Base-by-base conservation (phyloP, 2,113 vertebrate genomes). In the Oenanthe melanoleuca region DNA sequence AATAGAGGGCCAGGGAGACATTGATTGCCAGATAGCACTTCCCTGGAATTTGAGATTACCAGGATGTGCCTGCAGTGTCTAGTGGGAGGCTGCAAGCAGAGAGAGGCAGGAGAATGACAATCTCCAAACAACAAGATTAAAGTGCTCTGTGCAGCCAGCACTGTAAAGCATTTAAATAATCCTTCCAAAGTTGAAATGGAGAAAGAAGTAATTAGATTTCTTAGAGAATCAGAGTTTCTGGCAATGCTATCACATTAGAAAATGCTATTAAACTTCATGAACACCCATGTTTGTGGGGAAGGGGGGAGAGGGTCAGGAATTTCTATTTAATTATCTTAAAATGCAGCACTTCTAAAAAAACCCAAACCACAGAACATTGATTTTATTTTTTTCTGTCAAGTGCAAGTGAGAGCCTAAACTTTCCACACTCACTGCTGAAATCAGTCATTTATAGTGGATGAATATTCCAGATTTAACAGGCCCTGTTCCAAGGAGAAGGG, bases 61-160 rank as follows among this genome's bases (percentile, higher is more conserved):
- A 67, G 64, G 79, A 94, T 96, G 95, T 97, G 72, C 83, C 88
- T 91, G 88, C 67, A 73, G 83, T 80, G 83, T n/a, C 83, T 96
- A 53, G 93, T 66, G 64, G 93, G 86, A 95, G 70, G 33, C 49
- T 60, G 63, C 40, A 86, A 86, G 92, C 78, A 94, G 61, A 69
- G 81, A 78, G 73, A 40, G 70, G 78, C 71, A 94, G 65, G 38
- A 97, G 81, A 93, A 86, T 75, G 88, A 96, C 96, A 95, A 92
- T 92, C 65, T 97, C 84, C 95, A 97, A 97, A 96, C 92, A 96
- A 90, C 9, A 92, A 72, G 82, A 92, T 96, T 94, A 88, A 92
- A 97, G 26, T 65, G 65, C 49, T 82, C 95, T 59, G 31, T 92
- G 86, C 78, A 89, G 47, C 83, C 52, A 86, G 89, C 42, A 74